A percentile compares a stretch with the other conserved stretches of the same genome.
Evolutionary conservation across 2,888 invertebrate species (phyloP).

Genomic region (Eupithecia inturbata): DNA sequence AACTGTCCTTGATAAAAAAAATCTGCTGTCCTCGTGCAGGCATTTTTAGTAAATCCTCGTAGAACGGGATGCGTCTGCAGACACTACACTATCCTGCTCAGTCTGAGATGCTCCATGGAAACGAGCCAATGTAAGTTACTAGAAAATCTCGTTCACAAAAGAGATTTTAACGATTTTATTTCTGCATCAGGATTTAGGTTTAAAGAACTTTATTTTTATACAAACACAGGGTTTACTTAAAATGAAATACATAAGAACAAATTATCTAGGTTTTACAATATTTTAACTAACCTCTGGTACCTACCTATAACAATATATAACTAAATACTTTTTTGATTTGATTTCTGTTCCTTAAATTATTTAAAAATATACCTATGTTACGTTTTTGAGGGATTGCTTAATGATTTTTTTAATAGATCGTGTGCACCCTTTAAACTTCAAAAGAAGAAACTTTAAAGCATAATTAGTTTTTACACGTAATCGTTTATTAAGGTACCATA

Average conservation of each 20-base stretch:
- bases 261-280: too few species aligned
- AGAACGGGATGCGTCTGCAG: background rate
- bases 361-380: background rate
- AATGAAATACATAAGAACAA: too few species aligned
- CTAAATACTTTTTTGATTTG: too few species aligned
- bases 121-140: constrained; percentile 38
- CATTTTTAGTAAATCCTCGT: background rate
- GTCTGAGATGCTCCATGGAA: constrained; percentile 37
- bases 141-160: constrained; percentile 33
- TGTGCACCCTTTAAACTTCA: background rate
- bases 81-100: constrained; percentile 3
- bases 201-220: too few species aligned
- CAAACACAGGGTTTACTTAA: too few species aligned
- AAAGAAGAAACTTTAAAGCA: background rate
- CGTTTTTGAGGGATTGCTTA: background rate
- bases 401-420: background rate
- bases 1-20: too few species aligned
- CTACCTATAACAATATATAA: too few species aligned
- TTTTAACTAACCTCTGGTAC: too few species aligned
- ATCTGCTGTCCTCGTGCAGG: too few species aligned
- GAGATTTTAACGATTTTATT: background rate
- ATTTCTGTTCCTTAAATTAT: background rate
- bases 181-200: background rate
- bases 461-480: background rate
- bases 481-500: constrained; percentile 28